Percentiles rank a stretch among this genome's conserved stretches.
phyloP scores from a whole-genome alignment of 2,888 invertebrate species.

The Buathra laborator region DNA sequence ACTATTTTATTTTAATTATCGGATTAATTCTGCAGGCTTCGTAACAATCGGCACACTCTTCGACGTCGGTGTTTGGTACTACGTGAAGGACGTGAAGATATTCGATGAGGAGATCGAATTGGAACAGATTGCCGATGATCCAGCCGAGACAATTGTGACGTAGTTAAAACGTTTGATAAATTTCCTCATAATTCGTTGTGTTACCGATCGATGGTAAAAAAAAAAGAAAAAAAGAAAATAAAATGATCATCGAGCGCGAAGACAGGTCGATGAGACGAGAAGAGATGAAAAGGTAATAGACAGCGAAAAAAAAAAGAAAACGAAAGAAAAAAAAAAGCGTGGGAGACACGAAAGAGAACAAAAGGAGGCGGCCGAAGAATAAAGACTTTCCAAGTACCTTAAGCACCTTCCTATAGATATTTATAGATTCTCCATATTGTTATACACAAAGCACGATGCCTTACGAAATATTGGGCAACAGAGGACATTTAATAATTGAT shows the following conservation, averaged over 20 bases:
- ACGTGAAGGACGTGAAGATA: constrained; percentile 89
- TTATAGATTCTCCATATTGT: constrained; percentile 72
- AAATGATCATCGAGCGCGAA: constrained; percentile 38
- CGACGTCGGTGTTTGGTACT: constrained; percentile 90
- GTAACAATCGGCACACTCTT: constrained; percentile 89
- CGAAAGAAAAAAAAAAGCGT: constrained; percentile 25
- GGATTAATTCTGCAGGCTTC: constrained; percentile 84
- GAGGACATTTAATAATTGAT: constrained; percentile 4
- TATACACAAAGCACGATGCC: constrained; percentile 26
- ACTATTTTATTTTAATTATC: constrained; percentile 19
- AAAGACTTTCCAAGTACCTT: constrained; percentile 83
- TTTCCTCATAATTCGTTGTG: not conserved
- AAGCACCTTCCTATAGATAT: constrained; percentile 79
- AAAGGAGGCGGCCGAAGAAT: constrained; percentile 71
- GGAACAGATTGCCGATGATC: constrained; percentile 83
- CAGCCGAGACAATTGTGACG: constrained; percentile 76
- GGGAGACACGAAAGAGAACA: constrained; percentile 32
- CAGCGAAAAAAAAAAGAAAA: constrained; percentile 11
- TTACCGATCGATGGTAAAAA: constrained; percentile 37
- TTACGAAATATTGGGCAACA: not conserved
- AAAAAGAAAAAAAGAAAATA: constrained; percentile 14
- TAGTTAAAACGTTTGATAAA: constrained; percentile 44
- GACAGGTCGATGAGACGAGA: constrained; percentile 42
- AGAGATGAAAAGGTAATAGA: constrained; percentile 44
- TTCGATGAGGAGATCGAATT: constrained; percentile 89